phyloP scores from a whole-genome alignment of 2,113 vertebrate genomes.

The Archocentrus centrarchus region DNA sequence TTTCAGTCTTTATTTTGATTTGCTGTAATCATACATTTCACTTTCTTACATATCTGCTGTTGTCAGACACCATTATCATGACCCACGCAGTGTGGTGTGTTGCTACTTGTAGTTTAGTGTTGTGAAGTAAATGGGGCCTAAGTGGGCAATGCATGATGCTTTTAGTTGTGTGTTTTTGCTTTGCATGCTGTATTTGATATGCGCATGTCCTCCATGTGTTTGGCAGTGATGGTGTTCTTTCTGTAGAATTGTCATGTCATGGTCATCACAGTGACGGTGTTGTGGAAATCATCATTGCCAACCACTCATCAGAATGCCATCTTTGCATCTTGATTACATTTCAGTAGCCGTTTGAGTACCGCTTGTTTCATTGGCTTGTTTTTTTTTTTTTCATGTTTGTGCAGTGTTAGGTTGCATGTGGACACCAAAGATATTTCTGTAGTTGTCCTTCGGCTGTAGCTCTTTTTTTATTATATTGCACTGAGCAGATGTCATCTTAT shows the following conservation, averaged over 20 bases:
- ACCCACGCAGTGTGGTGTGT: constrained; percentile 25
- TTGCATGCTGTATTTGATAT: constrained; percentile 51
- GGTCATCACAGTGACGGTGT: constrained; percentile 32
- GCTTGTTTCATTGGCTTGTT: constrained; percentile 14
- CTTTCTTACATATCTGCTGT: neutral
- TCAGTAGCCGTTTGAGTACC: neutral
- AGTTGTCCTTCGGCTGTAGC: constrained; percentile 25
- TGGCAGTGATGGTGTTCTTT: constrained; percentile 57
- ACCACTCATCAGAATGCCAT: constrained; percentile 48
- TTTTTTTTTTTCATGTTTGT: constrained; percentile 44
- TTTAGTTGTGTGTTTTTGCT: constrained; percentile 28
- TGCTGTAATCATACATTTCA: neutral
- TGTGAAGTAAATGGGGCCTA: constrained; percentile 69
- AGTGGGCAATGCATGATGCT: constrained; percentile 52
- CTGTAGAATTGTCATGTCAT: constrained; percentile 29
- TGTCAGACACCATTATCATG: constrained; percentile 1
- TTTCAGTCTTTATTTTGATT: constrained; percentile 11
- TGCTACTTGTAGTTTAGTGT: constrained; percentile 24
- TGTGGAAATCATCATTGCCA: constrained; percentile 61
- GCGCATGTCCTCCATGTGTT: constrained; percentile 39
- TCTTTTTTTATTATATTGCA: constrained; percentile 17
- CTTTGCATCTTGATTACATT: constrained; percentile 55
- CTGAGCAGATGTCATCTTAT: constrained; percentile 5
- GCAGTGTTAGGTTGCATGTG: constrained; percentile 28
- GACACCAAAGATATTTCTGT: constrained; percentile 29